Conservation (phyloP, 1,140 invertebrate genomes). For the Drosophila insularis region DNA sequence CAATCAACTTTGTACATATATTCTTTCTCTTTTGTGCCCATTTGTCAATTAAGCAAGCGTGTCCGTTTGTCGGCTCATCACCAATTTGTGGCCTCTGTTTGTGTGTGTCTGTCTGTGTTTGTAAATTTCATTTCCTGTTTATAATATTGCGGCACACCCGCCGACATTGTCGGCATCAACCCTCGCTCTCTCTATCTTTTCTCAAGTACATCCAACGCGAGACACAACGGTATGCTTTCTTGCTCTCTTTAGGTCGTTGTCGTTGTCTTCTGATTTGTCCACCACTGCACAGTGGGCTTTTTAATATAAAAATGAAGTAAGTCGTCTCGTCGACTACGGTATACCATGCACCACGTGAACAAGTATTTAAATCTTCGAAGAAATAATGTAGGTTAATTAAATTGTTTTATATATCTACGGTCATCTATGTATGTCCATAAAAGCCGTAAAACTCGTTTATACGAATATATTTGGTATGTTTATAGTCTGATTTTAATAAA, state of each 20-base stretch:
- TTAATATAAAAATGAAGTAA: no score
- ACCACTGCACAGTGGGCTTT: constrained; percentile 31
- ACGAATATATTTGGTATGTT: no score
- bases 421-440: no score
- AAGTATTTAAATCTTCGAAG: no score
- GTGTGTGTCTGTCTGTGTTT: constrained; percentile 49
- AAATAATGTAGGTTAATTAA: no score
- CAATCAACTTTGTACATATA: constrained; percentile 65
- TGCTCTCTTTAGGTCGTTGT: constrained; percentile 29
- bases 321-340: no score
- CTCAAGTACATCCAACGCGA: constrained; percentile 17
- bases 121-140: constrained; percentile 80
- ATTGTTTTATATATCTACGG: no score
- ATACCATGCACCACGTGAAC: no score
- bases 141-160: constrained; percentile 63
- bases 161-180: constrained; percentile 9
- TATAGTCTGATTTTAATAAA: no score
- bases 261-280: constrained; percentile 38
- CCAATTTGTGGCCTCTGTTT: constrained; percentile 44
- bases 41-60: constrained; percentile 75
- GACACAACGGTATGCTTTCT: not conserved
- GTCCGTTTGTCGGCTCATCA: constrained; percentile 71
- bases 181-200: constrained; percentile 6
- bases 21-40: constrained; percentile 51
- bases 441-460: no score